phyloP scores from a whole-genome alignment of 2,888 invertebrate species.

The Cheilosia grossa region DNA sequence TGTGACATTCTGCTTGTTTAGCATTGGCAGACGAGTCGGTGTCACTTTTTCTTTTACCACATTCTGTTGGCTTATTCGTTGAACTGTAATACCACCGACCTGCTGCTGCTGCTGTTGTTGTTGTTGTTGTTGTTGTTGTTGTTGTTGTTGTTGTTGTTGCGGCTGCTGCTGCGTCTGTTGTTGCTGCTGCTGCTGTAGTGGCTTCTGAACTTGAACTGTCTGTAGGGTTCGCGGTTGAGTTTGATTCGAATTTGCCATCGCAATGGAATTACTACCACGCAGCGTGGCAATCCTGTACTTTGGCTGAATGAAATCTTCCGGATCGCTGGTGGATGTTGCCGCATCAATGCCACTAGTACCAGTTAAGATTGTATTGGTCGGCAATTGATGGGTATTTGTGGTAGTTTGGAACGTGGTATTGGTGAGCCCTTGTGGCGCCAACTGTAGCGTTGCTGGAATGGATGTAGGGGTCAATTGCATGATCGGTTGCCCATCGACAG shows the following conservation, averaged over 20 bases:
- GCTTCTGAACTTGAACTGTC: constrained; percentile 75
- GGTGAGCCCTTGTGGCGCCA: constrained; percentile 79
- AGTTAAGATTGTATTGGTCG: constrained; percentile 67
- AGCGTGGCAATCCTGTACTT: constrained; percentile 76
- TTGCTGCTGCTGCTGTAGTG: constrained; percentile 28
- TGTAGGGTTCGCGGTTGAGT: constrained; percentile 77
- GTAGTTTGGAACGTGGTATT: constrained; percentile 77
- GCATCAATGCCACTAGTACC: constrained; percentile 76
- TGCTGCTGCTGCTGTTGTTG: constrained; percentile 67
- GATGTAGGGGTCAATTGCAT: constrained; percentile 82
- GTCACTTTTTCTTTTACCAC: constrained; percentile 42
- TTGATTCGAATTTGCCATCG: constrained; percentile 77
- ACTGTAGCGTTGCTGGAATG: constrained; percentile 82
- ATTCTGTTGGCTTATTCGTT: constrained; percentile 75
- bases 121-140: constrained; percentile 30
- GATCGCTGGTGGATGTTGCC: constrained; percentile 77
- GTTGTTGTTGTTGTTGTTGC: constrained; percentile 15
- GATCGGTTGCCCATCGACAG: constrained; percentile 83
- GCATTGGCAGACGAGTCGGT: constrained; percentile 77
- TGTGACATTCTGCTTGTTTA: constrained; percentile 81
- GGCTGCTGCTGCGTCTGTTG: constrained; percentile 40
- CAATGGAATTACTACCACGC: constrained; percentile 75
- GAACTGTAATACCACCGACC: constrained; percentile 77
- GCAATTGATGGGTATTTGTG: constrained; percentile 44
- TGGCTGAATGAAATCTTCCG: constrained; percentile 75